Evolutionary conservation across 1,140 invertebrate species (phyloP).

Genomic region (Aphis gossypii): DNA sequence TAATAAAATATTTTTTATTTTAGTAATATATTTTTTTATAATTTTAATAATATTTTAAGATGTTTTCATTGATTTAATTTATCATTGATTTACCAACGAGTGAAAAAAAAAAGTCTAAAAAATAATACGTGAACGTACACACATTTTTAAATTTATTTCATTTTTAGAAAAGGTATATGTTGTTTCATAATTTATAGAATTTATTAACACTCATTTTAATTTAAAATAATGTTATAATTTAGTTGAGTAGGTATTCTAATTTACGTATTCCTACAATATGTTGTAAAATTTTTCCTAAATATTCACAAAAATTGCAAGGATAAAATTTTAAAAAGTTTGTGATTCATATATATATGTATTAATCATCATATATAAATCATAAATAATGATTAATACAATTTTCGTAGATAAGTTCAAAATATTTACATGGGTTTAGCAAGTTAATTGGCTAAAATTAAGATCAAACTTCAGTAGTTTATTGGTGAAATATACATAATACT

Average conservation of each 20-base stretch:
- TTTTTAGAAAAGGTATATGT: background rate
- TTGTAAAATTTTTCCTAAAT: no score
- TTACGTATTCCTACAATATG: no score
- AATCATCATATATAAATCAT: no score
- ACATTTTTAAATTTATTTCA: background rate
- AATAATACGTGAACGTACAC: background rate
- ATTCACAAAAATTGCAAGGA: no score
- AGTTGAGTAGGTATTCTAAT: no score
- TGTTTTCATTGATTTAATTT: background rate
- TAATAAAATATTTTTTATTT: background rate
- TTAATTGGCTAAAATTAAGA: background rate
- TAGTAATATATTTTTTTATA: no score
- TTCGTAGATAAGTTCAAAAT: background rate
- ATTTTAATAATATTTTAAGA: no score
- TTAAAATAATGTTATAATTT: no score
- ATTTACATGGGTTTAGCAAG: background rate
- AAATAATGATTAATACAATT: background rate
- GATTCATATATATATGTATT: no score
- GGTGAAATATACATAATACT: background rate
- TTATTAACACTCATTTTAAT: no score
- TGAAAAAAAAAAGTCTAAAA: background rate
- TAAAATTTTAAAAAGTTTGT: background rate
- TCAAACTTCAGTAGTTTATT: background rate
- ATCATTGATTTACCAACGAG: background rate
- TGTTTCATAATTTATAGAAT: no score